Base-by-base conservation (phyloP, 2,888 invertebrate genomes). In the Xylocampa areola region DNA sequence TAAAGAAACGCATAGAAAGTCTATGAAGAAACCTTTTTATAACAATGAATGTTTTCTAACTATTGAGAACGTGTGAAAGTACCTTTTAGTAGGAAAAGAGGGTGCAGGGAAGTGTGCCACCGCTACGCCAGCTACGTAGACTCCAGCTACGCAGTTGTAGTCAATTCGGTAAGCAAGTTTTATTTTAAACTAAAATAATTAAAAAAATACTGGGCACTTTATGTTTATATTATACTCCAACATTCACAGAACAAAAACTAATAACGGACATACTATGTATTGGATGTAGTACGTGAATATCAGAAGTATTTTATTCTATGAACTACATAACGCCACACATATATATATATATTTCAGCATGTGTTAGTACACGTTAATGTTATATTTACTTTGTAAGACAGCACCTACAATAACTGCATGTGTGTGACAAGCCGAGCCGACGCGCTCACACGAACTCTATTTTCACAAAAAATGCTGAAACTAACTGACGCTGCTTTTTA, bases 401-500 rank as follows among this genome's bases (percentile, higher is more conserved):
- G 30, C 47, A 59, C 52, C 68, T 53, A 60, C 48, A 60, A 57
- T 58, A 41, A 44, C 40, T 62, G 72, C 59, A 61, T 77, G 82
- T 72, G 52, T 71, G 72, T 77, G 81, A 80, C 82, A 77, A 72
- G 64, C 67, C 57, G 50, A 60, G 58, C 65, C 59, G 58, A 67
- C 51, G 68, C 64, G 64, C 61, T 68, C 59, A 52, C 50, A 67
- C 68, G 57, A 73, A 74, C 64, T 61, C 62, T 74, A 78, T 77
- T 68, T 52, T 54, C 30, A 64, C 73, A 76, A 80, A 79, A 79
- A 77, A 64, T 49, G 57, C 63, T 58, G 62, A 63, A 73, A 77
- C 76, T 72, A 77, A 79, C 77, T 73, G 77, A 74, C 75, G 72
- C 75, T 63, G 73, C 74, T 67, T 77, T 76, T 71, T 68, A 68